Evolutionary conservation across 2,888 invertebrate species (phyloP), one percentile per base, ranked within the genome.

Genomic region (Phaedon cochleariae): DNA sequence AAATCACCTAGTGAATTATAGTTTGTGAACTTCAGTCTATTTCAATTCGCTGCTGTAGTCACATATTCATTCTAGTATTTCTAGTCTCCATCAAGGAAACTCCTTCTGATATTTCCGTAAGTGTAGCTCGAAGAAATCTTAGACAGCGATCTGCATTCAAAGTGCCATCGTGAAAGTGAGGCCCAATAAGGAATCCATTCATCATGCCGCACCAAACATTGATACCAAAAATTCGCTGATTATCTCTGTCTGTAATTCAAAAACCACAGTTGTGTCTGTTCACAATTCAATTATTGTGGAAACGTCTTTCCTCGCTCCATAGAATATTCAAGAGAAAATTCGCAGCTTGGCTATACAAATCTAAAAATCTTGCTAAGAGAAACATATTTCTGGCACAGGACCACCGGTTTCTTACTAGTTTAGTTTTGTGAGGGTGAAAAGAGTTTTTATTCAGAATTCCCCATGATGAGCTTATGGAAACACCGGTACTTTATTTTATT

Each of bases 291-390:
- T 17, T 26, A 59, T 59, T 59, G 21, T 49, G 59, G 48, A 18
- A 49, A 7, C 49, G 49, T 7, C 6, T 10, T 49, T 49, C 49
- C 2, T 5, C 49, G 49, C 15, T 49, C 49, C 49, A n/a, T 59
- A 26, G 26, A 26, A 26, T 26, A 5, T 26, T 26, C 26, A 26
- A 26, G 26, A 26, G 26, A 26, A 26, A 26, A 26, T 3, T 59
- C 54, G 2, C 51, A 59, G 55, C 21, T 59, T 59, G 59, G 48
- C 49, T 59, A 20, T 59, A 52, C 26, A 53, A 49, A 59, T 59
- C 34, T 4, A 10, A 34, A 34, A 34, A 34, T 34, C 34, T 34
- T 34, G 34, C 26, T 26, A 26, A 26, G 26, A 34, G 10, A 34
- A 7, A 7, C 34, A 10, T 34, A 7, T 10, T 34, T 34, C 34